These are phyloP conservation scores for Plagiodera versicolora DNA, from an alignment of 2,888 invertebrate species.

Conservation along the genomic window DNA sequence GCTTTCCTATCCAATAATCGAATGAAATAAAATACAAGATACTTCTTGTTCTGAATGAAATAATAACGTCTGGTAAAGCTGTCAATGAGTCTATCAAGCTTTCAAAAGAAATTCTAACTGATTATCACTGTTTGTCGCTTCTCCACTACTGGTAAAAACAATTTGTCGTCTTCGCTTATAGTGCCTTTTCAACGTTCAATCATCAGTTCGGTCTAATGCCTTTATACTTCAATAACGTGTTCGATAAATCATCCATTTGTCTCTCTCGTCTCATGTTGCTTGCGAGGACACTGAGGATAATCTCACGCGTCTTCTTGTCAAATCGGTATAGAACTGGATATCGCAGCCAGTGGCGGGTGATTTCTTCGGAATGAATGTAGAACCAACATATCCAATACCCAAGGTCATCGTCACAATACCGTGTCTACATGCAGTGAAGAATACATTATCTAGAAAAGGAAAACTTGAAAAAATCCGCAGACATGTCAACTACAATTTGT, in stretches of 20 bases:
- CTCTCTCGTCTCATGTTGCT: neutral
- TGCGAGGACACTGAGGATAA: neutral
- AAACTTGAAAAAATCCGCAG: no score
- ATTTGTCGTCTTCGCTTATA: neutral
- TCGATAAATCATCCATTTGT: conserved; percentile 9
- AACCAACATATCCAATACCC: no score
- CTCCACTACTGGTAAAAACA: neutral
- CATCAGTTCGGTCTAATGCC: neutral
- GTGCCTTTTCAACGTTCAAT: neutral
- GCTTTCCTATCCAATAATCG: no score
- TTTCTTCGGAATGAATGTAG: no score
- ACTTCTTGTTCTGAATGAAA: no score
- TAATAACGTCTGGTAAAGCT: no score
- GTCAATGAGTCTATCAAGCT: no score
- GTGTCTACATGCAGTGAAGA: no score
- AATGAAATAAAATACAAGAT: no score
- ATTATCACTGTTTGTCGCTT: neutral
- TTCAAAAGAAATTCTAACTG: neutral
- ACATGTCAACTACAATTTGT: no score
- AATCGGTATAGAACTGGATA: neutral
- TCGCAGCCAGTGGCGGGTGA: neutral
- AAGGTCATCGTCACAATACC: no score
- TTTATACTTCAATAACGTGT: neutral
- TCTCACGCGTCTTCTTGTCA: conserved; percentile 13
- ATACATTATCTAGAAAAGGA: no score